These are phyloP conservation scores for Drosophila incognita DNA, from an alignment of 2,888 invertebrate species.

Conservation along the genomic window DNA sequence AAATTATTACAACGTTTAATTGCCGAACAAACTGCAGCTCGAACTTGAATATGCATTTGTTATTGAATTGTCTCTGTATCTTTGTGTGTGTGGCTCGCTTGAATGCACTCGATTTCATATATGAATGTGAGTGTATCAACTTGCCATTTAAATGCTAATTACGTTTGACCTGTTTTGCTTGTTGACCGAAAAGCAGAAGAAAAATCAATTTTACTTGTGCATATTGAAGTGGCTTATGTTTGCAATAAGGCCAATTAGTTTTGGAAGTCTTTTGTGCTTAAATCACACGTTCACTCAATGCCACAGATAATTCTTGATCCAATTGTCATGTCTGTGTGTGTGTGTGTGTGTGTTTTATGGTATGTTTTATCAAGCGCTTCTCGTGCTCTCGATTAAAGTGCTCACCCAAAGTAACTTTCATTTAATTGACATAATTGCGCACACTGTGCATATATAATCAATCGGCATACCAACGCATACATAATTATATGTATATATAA, in stretches of 20 bases:
- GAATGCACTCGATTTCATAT: slow-evolving; percentile 26
- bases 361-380: slow-evolving; percentile 44
- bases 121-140: slow-evolving; percentile 14
- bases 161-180: slow-evolving; percentile 7
- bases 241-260: slow-evolving; percentile 59
- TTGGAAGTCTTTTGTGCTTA: slow-evolving; percentile 11
- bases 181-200: not conserved
- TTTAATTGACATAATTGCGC: slow-evolving; percentile 79
- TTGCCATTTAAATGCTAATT: slow-evolving; percentile 42
- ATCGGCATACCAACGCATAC: slow-evolving; percentile 40
- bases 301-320: slow-evolving; percentile 34
- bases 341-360: slow-evolving; percentile 8
- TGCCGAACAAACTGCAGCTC: slow-evolving; percentile 1
- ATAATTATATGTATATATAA: not conserved
- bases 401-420: slow-evolving; percentile 73
- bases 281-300: slow-evolving; percentile 29
- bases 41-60: slow-evolving; percentile 5
- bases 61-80: slow-evolving; percentile 28
- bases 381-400: slow-evolving; percentile 36
- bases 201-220: not conserved
- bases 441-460: slow-evolving; percentile 80
- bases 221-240: slow-evolving; percentile 12
- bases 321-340: slow-evolving; percentile 14
- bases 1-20: slow-evolving; percentile 32
- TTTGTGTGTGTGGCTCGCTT: slow-evolving; percentile 9